Base-by-base conservation (phyloP, 2,113 vertebrate genomes). In the Montifringilla adamsi region DNA sequence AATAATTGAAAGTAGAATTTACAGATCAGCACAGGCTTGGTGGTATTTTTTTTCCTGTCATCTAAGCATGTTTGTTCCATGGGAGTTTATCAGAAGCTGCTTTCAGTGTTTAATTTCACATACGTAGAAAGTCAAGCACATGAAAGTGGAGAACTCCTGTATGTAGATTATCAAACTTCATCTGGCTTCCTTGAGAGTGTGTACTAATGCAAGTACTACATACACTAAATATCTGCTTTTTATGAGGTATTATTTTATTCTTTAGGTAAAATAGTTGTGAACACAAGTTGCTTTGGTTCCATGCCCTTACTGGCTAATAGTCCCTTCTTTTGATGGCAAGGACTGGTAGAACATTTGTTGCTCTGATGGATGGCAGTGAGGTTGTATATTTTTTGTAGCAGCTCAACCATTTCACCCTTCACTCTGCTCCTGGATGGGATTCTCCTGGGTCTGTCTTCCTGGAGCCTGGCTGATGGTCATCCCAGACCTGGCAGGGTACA, bases 151-250 rank as follows among this genome's bases (percentile, higher is more conserved):
- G 30, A 55, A 19, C 17, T 24, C 41, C 19, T 31, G 5, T 4
- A 3, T 2, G 4, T 24, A 62, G 19, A 11, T 80, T 0, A 0
- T 66, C 41, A 58, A 24, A 13, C 50, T 58, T 76, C 1, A 2
- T 62, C 37, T 78, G 50, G 24, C 23, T n/a, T 67, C 26, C 37
- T 73, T 21, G 30, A n/a, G 47, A 35, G 26, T 5, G 31, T 47
- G 44, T 49, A 39, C 24, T 46, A 62, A 21, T 37, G 50, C n/a
- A 49, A 37, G 14, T 53, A 12, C 47, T 31, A 1, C n/a, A 9
- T 19, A 47, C 5, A 31, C 10, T 11, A 30, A 77, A 60, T 59
- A 63, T 1, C 27, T 55, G 1, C 21, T 84, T 79, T 49, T 53
- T 21, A 2, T 37, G 19, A 17, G 0, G 0, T 53, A 3, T 21